Evolutionary conservation across 2,888 invertebrate species (phyloP).

Genomic region (Dexiosoma caninum): DNA sequence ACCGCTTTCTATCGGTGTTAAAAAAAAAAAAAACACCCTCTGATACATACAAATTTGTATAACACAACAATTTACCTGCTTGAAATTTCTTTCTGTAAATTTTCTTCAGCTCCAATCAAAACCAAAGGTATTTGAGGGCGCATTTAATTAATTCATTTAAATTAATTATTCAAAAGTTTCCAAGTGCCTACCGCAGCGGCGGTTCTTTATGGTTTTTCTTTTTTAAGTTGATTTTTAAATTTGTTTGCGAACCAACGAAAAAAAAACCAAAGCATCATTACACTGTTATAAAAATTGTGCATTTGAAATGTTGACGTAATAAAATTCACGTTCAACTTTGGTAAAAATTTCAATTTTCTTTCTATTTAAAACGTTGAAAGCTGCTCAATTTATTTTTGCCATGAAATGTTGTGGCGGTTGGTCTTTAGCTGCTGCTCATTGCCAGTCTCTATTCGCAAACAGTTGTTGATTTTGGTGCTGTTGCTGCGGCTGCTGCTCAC

Average conservation of each 20-base stretch:
- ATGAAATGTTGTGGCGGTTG: not conserved
- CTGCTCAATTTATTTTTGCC: constrained; percentile 47
- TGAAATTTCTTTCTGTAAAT: not conserved
- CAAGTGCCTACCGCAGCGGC: too few relatives aligned
- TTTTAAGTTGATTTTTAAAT: too few relatives aligned
- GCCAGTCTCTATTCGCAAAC: constrained; percentile 1
- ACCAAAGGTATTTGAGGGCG: not conserved
- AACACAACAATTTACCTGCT: too few relatives aligned
- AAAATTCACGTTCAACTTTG: constrained; percentile 6
- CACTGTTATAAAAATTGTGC: too few relatives aligned
- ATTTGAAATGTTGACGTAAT: too few relatives aligned
- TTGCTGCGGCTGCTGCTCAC: constrained; percentile 14
- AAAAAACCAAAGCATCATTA: too few relatives aligned
- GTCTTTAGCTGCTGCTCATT: not conserved
- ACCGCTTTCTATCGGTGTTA: too few relatives aligned
- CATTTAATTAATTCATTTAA: not conserved
- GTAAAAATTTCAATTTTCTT: constrained; percentile 25
- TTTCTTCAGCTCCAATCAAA: not conserved
- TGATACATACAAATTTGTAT: too few relatives aligned
- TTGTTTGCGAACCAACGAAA: too few relatives aligned
- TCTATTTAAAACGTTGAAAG: constrained; percentile 43
- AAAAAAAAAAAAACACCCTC: too few relatives aligned
- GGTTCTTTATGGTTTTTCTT: too few relatives aligned
- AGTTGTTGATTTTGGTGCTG: constrained; percentile 30
- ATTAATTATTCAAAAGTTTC: not conserved